Evolutionary conservation across 2,797 vertebrate genomes (phyloP), one percentile per base, ranked within the genome.

Genomic region (Choloepus didactylus): DNA sequence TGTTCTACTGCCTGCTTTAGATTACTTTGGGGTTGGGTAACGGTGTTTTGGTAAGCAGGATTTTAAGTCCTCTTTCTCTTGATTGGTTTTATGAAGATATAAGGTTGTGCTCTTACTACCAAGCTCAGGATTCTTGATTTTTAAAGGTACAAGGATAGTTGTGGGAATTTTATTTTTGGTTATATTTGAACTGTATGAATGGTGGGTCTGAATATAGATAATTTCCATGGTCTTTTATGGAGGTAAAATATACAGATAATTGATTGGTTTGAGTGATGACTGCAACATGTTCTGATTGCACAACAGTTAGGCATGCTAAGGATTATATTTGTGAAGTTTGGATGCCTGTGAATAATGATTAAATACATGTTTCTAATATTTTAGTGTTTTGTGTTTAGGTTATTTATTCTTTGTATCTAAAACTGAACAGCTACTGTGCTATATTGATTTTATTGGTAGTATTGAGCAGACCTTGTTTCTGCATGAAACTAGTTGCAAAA

Each of bases 401-500:
- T 49, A 49, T 49, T 49, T 49, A 49, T 49, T 9, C 49, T 49
- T 49, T 49, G 49, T 49, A 49, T 49, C 49, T 49, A 49, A 49
- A 49, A 49, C 49, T 49, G 49, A 49, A 9, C 49, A 49, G 49
- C 49, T 49, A 49, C 49, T 49, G 49, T 49, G 49, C 49, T 49
- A 49, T 49, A 49, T 49, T 11, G 49, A 49, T 49, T 49, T 49
- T 49, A 49, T 49, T 49, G 49, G 49, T 49, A 49, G 49, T 49
- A 49, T 49, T 49, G 49, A 49, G 49, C 49, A 12, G 49, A 98
- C 98, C 98, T 98, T 99, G 98, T 98, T 99, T 98, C 98, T 98
- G 98, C 98, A 99, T 99, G 98, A 99, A 99, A 98, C 98, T 99
- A 98, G 98, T 98, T 98, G 98, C 98, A 98, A 98, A 99, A 98